Evolutionary conservation across 2,888 invertebrate species (phyloP).

Genomic region (Trichopoda pennipes): DNA sequence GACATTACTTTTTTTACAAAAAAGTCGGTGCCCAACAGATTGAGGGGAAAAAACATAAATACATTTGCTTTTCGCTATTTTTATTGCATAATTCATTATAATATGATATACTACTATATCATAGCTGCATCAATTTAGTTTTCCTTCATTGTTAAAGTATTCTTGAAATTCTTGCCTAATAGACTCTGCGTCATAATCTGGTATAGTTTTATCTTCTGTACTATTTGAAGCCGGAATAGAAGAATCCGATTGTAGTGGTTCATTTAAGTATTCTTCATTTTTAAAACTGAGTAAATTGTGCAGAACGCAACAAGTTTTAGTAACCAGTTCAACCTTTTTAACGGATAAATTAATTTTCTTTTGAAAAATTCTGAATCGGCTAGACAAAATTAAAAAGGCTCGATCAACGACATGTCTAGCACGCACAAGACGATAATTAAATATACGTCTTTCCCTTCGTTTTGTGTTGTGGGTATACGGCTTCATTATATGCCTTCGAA

Average conservation of each 20-base stretch:
- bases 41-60: too few species aligned
- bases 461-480: neutral
- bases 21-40: too few species aligned
- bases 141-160: constrained; percentile 23
- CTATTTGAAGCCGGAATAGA: neutral
- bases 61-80: too few species aligned
- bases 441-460: neutral
- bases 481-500: neutral
- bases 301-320: constrained; percentile 27
- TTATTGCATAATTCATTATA: too few species aligned
- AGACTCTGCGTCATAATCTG: neutral
- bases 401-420: neutral
- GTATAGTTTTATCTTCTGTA: neutral
- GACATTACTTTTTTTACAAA: too few species aligned
- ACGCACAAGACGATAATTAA: neutral
- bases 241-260: neutral
- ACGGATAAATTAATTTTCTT: neutral
- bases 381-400: constrained; percentile 3
- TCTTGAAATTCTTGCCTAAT: constrained; percentile 3
- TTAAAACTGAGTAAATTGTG: constrained; percentile 3
- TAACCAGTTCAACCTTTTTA: constrained; percentile 3
- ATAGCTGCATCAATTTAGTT: neutral
- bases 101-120: too few species aligned
- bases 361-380: constrained; percentile 2
- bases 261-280: neutral